These are phyloP conservation scores for Anguilla marmorata DNA, from an alignment of 2,797 vertebrate genomes.

Conservation along the genomic window DNA sequence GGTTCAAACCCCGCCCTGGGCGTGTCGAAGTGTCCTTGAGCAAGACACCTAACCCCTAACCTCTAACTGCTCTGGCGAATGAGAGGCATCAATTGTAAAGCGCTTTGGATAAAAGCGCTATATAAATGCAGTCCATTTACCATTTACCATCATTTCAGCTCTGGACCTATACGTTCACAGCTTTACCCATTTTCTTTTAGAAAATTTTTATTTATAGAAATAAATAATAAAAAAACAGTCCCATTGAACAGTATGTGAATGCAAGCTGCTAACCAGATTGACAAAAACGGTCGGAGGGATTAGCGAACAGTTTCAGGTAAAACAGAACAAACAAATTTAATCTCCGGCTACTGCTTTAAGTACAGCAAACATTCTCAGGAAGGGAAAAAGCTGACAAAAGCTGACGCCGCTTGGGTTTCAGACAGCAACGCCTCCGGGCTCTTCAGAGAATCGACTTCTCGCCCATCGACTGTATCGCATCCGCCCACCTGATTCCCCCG, in stretches of 20 bases:
- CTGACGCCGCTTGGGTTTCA: neutral
- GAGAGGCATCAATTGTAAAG: no score
- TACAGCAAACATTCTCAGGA: neutral
- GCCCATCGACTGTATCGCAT: slow-evolving; percentile 6
- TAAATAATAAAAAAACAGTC: neutral
- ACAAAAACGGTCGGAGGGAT: neutral
- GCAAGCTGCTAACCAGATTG: neutral
- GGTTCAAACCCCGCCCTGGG: no score
- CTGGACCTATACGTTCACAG: neutral
- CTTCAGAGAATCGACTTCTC: slow-evolving; percentile 4
- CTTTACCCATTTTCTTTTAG: neutral
- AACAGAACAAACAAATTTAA: neutral
- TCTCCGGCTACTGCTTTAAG: neutral
- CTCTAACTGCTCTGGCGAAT: no score
- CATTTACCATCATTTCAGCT: neutral
- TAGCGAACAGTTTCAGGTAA: neutral
- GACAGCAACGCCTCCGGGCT: slow-evolving; percentile 6
- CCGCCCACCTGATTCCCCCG: slow-evolving; percentile 2
- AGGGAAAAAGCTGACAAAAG: neutral
- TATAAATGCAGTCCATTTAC: no score
- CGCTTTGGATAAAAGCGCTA: no score
- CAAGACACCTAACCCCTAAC: no score
- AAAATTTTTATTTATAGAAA: neutral
- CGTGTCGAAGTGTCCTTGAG: no score
- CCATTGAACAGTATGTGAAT: neutral